A percentile compares a stretch with the other conserved stretches of the same genome.
phyloP scores from a whole-genome alignment of 2,888 invertebrate genomes.

The Spicauda simplicius region DNA sequence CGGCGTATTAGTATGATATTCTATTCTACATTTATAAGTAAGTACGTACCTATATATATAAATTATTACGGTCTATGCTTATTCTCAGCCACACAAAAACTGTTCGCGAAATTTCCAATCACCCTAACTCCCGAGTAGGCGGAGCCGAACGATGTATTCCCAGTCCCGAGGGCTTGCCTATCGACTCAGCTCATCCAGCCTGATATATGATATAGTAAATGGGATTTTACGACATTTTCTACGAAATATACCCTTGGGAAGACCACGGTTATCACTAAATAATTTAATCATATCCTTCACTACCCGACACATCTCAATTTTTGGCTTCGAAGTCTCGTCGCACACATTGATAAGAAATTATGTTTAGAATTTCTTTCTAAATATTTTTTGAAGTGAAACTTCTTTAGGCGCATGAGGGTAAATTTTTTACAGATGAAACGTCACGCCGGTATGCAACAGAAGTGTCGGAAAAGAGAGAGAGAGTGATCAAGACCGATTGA shows the following conservation, averaged over 20 bases:
- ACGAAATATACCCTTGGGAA: conserved; percentile 22
- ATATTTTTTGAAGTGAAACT: too few relatives aligned
- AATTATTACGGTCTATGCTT: neutral
- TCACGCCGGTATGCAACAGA: too few relatives aligned
- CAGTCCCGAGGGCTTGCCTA: conserved; percentile 24
- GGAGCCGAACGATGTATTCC: conserved; percentile 16
- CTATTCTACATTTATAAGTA: neutral
- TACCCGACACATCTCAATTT: neutral
- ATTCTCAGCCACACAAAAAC: neutral
- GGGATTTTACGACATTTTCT: conserved; percentile 35
- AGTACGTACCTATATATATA: neutral
- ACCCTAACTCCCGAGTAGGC: conserved; percentile 18
- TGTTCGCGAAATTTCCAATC: conserved; percentile 21
- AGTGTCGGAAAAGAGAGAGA: too few relatives aligned
- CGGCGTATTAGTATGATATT: too few relatives aligned
- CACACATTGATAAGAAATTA: neutral
- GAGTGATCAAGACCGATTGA: too few relatives aligned
- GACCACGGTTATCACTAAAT: conserved; percentile 4
- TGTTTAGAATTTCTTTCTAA: neutral
- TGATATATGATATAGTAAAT: conserved; percentile 34
- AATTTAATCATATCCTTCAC: neutral
- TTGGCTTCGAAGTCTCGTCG: neutral
- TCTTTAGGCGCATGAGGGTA: too few relatives aligned
- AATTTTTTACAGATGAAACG: too few relatives aligned
- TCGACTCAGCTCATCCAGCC: conserved; percentile 26